Conservation (phyloP, 2,888 invertebrate species). For the Sesia apiformis region DNA sequence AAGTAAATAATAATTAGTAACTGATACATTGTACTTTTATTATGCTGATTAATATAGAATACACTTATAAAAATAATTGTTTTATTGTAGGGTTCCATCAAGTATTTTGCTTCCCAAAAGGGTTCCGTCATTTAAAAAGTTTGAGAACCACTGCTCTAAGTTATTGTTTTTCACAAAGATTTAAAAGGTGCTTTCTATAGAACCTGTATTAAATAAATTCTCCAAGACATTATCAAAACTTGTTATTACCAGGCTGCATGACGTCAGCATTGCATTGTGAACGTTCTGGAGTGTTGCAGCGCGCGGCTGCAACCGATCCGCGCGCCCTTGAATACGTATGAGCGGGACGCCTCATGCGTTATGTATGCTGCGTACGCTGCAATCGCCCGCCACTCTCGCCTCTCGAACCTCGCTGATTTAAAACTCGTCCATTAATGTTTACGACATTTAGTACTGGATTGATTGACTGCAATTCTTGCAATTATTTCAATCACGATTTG, state of each 20-base stretch:
- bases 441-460: background rate
- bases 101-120: no score
- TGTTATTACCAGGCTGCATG: background rate
- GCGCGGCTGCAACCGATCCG: conserved; percentile 34
- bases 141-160: no score
- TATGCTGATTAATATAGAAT: no score
- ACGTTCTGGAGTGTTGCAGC: conserved; percentile 19
- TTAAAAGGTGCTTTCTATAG: no score
- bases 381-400: background rate
- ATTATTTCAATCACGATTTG: no score
- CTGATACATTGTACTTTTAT: no score
- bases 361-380: conserved; percentile 38
- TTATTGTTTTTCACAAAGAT: no score
- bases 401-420: background rate
- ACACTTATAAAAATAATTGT: no score
- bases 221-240: no score
- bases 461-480: background rate
- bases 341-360: conserved; percentile 37
- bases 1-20: no score
- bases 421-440: background rate
- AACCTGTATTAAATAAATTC: background rate
- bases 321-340: conserved; percentile 63
- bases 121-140: no score
- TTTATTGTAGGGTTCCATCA: no score
- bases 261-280: conserved; percentile 8